Evolutionary conservation across 2,113 vertebrate genomes (phyloP), one percentile per base, ranked within the genome.

Genomic region (Microcebus murinus): DNA sequence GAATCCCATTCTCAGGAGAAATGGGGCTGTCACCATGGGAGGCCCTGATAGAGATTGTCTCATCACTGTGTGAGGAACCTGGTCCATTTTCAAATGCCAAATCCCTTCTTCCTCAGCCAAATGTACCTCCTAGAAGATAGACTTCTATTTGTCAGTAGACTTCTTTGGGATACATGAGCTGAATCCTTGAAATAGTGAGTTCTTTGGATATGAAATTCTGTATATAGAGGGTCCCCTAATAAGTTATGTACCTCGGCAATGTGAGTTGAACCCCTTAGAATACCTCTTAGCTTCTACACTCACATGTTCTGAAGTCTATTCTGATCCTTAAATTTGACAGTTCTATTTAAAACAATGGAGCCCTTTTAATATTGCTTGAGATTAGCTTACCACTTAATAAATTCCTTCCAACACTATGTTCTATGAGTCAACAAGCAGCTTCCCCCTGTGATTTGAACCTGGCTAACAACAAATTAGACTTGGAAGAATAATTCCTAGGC

Each of bases 391-490:
- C 15, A 8, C 80, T 87, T 93, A 92, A 97, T 95, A 93, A 84
- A 96, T 96, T 95, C 87, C 95, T 97, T 96, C 96, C 81, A 96
- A 89, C 76, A 91, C 79, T 68, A 31, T 91, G 79, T 91, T 93
- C 91, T 92, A 11, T 77, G 83, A 97, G 57, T 91, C 91, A 95
- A 92, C 84, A 95, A 98, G 83, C 68, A 73, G 77, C 81, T 96
- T 96, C 86, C 83, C 25, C 52, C 88, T 95, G 57, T 95, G 96
- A 96, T 85, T 45, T 95, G 79, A 95, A 80, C 39, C 86, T 90
- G 71, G 48, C 86, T 95, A 94, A 95, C 80, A 97, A 84, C 70
- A 95, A 91, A 86, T 90, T 89, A 94, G 76, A 90, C 83, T 96
- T 87, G 59, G 82, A 94, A 92, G 87, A 97, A 90, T 73, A 81